Evolutionary conservation across 2,888 invertebrate species (phyloP).

Genomic region (Clanis bilineata): DNA sequence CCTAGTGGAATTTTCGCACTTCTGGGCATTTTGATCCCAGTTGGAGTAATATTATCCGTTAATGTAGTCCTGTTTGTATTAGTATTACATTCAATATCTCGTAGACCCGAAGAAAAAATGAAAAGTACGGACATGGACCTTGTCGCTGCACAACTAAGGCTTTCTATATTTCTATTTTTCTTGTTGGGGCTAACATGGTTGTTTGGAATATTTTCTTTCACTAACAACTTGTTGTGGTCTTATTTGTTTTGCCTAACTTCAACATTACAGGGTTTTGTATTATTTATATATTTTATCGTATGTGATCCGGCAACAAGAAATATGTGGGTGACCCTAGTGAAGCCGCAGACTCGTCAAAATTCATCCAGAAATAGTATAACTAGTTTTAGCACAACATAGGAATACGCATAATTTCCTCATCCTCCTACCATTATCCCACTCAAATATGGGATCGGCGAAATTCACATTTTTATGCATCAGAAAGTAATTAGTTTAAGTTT

Average conservation of each 20-base stretch:
- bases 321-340: slow-evolving; percentile 74
- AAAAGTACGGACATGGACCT: slow-evolving; percentile 65
- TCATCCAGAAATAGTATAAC: slow-evolving; percentile 61
- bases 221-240: slow-evolving; percentile 76
- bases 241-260: slow-evolving; percentile 85
- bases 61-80: slow-evolving; percentile 80
- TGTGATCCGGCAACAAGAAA: slow-evolving; percentile 79
- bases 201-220: slow-evolving; percentile 82
- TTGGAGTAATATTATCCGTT: slow-evolving; percentile 72
- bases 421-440: too few species aligned
- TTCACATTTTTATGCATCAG: too few species aligned
- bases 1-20: slow-evolving; percentile 75
- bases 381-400: slow-evolving; percentile 45
- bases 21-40: slow-evolving; percentile 77
- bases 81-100: slow-evolving; percentile 78
- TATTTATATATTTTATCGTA: slow-evolving; percentile 83
- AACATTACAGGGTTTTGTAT: slow-evolving; percentile 83
- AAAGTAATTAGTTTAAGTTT: too few species aligned
- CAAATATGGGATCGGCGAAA: too few species aligned
- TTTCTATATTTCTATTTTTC: slow-evolving; percentile 83
- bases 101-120: slow-evolving; percentile 75
- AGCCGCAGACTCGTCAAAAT: slow-evolving; percentile 50
- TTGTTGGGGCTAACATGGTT: slow-evolving; percentile 84
- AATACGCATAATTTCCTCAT: too few species aligned
- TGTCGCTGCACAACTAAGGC: slow-evolving; percentile 74